These are phyloP conservation scores for Brachionus calyciflorus DNA, from an alignment of 1,140 invertebrate genomes.

Conservation along the genomic window DNA sequence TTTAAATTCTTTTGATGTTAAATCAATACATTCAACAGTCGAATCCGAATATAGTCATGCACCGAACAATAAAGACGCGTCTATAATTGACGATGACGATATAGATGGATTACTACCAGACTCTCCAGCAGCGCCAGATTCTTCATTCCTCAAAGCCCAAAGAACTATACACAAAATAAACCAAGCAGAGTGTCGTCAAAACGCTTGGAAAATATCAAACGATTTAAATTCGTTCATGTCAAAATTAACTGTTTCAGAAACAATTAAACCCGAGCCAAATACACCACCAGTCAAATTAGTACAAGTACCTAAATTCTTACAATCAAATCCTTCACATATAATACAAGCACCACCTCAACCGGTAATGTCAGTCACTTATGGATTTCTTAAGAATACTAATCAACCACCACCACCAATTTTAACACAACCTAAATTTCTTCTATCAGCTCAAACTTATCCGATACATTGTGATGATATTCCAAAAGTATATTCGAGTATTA, in stretches of 20 bases:
- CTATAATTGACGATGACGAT: background rate
- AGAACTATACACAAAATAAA: slow-evolving; percentile 27
- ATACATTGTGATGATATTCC: background rate
- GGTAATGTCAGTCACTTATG: slow-evolving; percentile 9
- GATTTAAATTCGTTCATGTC: slow-evolving; percentile 18
- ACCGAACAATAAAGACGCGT: background rate
- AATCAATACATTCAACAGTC: slow-evolving; percentile 8
- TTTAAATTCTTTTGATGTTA: slow-evolving; percentile 14
- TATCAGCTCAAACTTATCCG: background rate
- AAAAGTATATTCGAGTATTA: background rate
- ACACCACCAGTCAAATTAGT: slow-evolving; percentile 8
- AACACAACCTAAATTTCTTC: background rate
- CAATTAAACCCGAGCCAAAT: background rate
- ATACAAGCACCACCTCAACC: background rate
- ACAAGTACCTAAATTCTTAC: background rate
- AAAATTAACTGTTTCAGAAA: background rate
- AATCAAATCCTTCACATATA: no score
- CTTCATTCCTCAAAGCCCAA: slow-evolving; percentile 21
- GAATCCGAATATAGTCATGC: slow-evolving; percentile 20
- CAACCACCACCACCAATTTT: background rate
- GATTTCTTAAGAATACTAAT: slow-evolving; percentile 17
- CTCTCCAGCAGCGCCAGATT: slow-evolving; percentile 19
- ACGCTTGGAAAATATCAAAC: background rate
- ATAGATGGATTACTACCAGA: slow-evolving; percentile 18
- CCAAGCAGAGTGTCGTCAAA: slow-evolving; percentile 20